Evolutionary conservation across 2,113 vertebrate genomes (phyloP).

Genomic region (Gadus chalcogrammus): DNA sequence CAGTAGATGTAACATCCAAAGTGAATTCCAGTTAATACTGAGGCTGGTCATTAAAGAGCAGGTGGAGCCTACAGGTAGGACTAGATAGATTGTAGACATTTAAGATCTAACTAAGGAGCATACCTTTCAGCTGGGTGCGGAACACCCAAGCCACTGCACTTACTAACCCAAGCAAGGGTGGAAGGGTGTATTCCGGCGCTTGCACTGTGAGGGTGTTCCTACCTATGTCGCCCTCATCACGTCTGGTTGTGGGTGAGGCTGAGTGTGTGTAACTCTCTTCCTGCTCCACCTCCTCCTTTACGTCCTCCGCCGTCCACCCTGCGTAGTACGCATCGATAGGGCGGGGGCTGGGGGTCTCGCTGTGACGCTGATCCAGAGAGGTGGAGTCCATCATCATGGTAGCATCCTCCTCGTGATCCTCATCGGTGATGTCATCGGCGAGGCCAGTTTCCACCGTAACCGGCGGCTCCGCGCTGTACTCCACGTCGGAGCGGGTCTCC

Average conservation of each 20-base stretch:
- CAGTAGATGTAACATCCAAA: too few relatives aligned
- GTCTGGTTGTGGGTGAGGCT: too few relatives aligned
- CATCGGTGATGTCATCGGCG: background rate
- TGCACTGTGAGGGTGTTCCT: too few relatives aligned
- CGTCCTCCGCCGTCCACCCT: conserved; percentile 20
- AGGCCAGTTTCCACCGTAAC: conserved; percentile 22
- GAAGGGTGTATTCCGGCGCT: too few relatives aligned
- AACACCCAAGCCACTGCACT: background rate
- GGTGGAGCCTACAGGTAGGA: too few relatives aligned
- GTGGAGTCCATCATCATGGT: background rate
- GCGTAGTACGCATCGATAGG: conserved; percentile 30
- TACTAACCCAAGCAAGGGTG: too few relatives aligned
- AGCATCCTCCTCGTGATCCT: conserved; percentile 14
- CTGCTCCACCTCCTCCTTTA: background rate
- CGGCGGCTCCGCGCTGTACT: conserved; percentile 50
- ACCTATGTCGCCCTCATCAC: too few relatives aligned
- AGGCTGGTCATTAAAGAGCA: too few relatives aligned
- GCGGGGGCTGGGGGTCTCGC: background rate
- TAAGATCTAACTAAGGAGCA: too few relatives aligned
- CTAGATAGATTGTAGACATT: too few relatives aligned
- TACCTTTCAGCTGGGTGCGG: background rate
- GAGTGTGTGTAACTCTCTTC: too few relatives aligned
- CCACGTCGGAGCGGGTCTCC: conserved; percentile 59
- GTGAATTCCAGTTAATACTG: too few relatives aligned
- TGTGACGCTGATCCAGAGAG: conserved; percentile 22